These are phyloP conservation scores for Muscicapa striata DNA, from an alignment of 2,797 vertebrate genomes.

Conservation along the genomic window DNA sequence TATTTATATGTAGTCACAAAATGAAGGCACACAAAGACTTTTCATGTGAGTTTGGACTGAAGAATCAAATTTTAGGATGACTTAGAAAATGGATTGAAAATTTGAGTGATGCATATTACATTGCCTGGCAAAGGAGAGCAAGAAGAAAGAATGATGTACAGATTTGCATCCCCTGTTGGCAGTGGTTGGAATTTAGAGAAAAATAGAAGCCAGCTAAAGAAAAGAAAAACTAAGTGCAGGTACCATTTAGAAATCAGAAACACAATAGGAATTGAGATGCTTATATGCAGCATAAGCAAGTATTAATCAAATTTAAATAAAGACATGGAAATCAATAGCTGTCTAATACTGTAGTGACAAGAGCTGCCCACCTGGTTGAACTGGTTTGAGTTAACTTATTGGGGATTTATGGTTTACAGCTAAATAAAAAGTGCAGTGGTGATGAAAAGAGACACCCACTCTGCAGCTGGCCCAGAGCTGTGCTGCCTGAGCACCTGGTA, in stretches of 20 bases:
- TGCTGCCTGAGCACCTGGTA: not conserved
- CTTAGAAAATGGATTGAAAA: not conserved
- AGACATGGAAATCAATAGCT: conserved; percentile 3
- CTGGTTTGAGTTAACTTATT: conserved; percentile 27
- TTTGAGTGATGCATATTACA: not conserved
- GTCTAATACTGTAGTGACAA: conserved; percentile 9
- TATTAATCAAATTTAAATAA: conserved; percentile 23
- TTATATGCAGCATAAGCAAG: not conserved
- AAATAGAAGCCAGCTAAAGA: not conserved
- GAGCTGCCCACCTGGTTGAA: not conserved
- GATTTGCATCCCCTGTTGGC: not conserved
- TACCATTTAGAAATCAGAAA: not conserved
- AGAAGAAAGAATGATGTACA: not conserved
- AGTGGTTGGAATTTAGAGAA: not conserved
- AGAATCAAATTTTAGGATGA: not conserved
- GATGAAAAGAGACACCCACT: not conserved
- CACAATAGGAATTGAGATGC: not conserved
- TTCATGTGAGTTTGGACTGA: not conserved
- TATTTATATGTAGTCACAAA: not conserved
- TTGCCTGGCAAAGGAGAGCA: not conserved
- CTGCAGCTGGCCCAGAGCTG: not conserved
- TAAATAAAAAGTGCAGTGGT: not conserved
- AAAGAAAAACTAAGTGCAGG: not conserved
- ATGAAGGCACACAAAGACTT: not conserved
- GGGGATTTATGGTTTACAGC: not conserved